Base-by-base conservation (phyloP, 2,888 invertebrate species). In the Galeruca laticollis region DNA sequence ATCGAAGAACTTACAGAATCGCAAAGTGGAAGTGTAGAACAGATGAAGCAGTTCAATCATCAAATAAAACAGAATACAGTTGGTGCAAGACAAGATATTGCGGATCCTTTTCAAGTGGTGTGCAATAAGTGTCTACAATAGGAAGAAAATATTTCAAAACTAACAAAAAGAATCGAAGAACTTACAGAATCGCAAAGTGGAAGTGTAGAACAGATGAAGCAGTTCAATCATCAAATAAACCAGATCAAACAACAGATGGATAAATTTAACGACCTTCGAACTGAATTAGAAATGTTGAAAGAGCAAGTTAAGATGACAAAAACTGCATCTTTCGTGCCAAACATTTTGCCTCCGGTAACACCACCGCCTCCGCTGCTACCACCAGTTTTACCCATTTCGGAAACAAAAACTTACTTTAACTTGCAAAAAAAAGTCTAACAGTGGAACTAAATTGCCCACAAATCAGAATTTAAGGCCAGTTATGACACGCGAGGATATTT, bases 401-500 rank as follows among this genome's bases (percentile, higher is more conserved):
- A 78, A 2, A 76, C 77, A 11, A 79, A 82, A 0, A 78, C 80
- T 2, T 79, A n/a, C n/a, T n/a, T 81, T 1, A 79, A 80, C 2
- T 60, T 60, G 0, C 52, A 21, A 11, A 52, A 52, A 52, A 52
- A n/a, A 26, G 9, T 26, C 52, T 1, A 52, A 0, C 11, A 10
- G 6, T 26, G 21, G 26, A 5, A 26, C 9, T 13, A 15, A 52
- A 26, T 13, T 21, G 13, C 0, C 13, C 4, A 11, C 21, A 13
- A 52, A 26, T 15, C 64, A 79, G 13, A 76, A 79, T 40, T 69
- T 73, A 11, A 71, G 84, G 47, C 85, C 85, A 0, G 75, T 81
- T 4, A 85, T 85, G 66, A 83, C 83, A n/a, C 70, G 84, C 52
- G 84, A 84, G 47, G 85, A 85, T 66, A 84, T 85, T 64, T 73